phyloP scores from a whole-genome alignment of 2,888 invertebrate genomes.

The Tortrix viridana region DNA sequence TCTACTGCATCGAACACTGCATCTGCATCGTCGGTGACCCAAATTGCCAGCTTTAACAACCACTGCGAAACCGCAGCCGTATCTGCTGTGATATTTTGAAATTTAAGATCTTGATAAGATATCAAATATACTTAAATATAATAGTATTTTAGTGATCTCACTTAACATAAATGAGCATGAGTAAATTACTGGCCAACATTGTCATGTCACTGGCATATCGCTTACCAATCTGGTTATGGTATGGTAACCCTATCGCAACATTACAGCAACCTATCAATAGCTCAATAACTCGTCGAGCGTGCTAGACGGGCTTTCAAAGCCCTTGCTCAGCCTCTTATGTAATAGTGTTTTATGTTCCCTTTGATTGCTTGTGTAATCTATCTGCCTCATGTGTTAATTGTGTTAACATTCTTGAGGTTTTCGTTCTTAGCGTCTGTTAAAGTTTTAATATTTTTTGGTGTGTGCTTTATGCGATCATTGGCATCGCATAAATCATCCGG shows the following conservation, averaged over 20 bases:
- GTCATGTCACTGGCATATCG: constrained; percentile 10
- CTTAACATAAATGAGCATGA: not conserved
- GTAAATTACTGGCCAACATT: not conserved
- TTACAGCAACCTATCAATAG: constrained; percentile 56
- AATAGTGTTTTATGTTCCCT: constrained; percentile 61
- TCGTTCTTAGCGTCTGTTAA: constrained; percentile 27
- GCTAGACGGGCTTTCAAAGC: constrained; percentile 57
- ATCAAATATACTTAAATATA: not conserved
- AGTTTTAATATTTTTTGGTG: constrained; percentile 12
- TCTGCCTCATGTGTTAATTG: constrained; percentile 43
- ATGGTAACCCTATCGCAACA: constrained; percentile 35
- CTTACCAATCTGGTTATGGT: constrained; percentile 8
- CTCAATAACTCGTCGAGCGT: constrained; percentile 53
- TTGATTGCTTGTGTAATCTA: constrained; percentile 57
- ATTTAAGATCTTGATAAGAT: not conserved
- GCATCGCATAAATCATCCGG: not conserved
- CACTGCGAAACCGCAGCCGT: constrained; percentile 47
- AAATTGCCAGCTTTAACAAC: constrained; percentile 61
- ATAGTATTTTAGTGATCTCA: not conserved
- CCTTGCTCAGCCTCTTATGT: constrained; percentile 52
- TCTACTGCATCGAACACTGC: constrained; percentile 62
- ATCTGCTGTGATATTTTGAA: not conserved
- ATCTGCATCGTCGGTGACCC: constrained; percentile 69
- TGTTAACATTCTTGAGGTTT: constrained; percentile 39
- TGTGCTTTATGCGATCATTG: constrained; percentile 3